Conservation (phyloP, 1,140 invertebrate genomes). For the Pseudomyrmex dendroicus region DNA sequence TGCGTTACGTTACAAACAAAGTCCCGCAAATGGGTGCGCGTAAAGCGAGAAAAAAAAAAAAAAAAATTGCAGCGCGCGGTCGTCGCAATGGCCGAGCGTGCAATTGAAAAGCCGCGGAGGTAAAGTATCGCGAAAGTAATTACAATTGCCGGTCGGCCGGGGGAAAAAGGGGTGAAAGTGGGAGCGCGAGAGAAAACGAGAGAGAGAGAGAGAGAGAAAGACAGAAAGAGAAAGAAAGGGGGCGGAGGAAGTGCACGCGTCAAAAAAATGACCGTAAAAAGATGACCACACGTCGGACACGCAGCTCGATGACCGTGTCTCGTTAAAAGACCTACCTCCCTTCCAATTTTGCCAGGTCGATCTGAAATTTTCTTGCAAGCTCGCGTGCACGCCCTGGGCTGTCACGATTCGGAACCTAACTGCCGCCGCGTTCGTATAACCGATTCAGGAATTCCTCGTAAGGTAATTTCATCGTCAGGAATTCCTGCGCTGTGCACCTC, state of each 20-base stretch:
- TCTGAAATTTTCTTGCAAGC: constrained; percentile 85
- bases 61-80: constrained; percentile 48
- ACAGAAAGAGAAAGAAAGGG: background rate
- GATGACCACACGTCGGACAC: constrained; percentile 68
- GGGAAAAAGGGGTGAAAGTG: background rate
- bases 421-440: constrained; percentile 82
- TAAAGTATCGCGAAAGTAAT: constrained; percentile 54
- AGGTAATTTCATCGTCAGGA: constrained; percentile 83
- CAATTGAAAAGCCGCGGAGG: constrained; percentile 61
- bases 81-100: constrained; percentile 42
- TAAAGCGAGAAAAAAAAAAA: constrained; percentile 40
- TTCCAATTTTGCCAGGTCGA: constrained; percentile 84
- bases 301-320: constrained; percentile 77
- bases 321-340: constrained; percentile 80
- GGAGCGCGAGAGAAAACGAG: background rate
- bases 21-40: constrained; percentile 45
- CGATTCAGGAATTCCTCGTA: constrained; percentile 83
- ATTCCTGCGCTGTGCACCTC: no score
- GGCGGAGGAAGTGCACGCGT: constrained; percentile 24
- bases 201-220: background rate
- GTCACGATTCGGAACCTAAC: constrained; percentile 84
- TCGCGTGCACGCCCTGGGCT: constrained; percentile 85
- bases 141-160: constrained; percentile 47
- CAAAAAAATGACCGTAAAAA: constrained; percentile 60
- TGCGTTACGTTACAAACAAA: constrained; percentile 56